Evolutionary conservation across 2,113 vertebrate species (phyloP).

Genomic region (Corvus hawaiiensis): DNA sequence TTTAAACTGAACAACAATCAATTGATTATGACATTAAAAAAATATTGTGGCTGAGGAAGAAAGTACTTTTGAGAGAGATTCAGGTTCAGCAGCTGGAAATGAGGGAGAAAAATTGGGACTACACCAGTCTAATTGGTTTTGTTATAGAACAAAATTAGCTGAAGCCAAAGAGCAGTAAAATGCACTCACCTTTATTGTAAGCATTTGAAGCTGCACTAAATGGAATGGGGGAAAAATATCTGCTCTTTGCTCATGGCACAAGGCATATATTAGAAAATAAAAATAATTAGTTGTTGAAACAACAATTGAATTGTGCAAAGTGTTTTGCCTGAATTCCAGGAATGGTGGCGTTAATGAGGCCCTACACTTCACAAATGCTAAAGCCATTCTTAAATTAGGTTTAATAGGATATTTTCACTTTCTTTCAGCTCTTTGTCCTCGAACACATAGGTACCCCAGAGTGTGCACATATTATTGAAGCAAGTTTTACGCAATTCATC

Average conservation of each 20-base stretch:
- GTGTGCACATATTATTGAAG: background rate
- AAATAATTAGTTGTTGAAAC: conserved; percentile 82
- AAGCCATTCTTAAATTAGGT: conserved; percentile 13
- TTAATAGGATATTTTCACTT: conserved; percentile 57
- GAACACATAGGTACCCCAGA: background rate
- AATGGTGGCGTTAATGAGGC: conserved; percentile 76
- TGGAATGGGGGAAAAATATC: background rate
- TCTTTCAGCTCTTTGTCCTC: conserved; percentile 32
- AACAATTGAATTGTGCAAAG: conserved; percentile 77
- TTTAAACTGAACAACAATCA: conserved; percentile 67
- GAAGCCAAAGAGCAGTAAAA: conserved; percentile 60
- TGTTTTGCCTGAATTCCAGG: conserved; percentile 77
- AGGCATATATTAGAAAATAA: conserved; percentile 73
- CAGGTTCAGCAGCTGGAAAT: conserved; percentile 68
- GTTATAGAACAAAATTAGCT: conserved; percentile 68
- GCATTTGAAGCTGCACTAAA: conserved; percentile 60
- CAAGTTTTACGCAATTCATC: conserved; percentile 4
- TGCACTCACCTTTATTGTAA: conserved; percentile 63
- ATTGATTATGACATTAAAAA: conserved; percentile 68
- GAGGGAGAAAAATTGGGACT: conserved; percentile 40
- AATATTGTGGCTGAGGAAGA: conserved; percentile 51
- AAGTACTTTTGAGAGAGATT: conserved; percentile 70
- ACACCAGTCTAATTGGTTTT: conserved; percentile 75
- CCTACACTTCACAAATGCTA: conserved; percentile 50
- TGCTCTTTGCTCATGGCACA: conserved; percentile 49